Percentiles rank a stretch among this genome's conserved stretches.
phyloP scores from a whole-genome alignment of 2,113 vertebrate genomes.

The Pimephales promelas region DNA sequence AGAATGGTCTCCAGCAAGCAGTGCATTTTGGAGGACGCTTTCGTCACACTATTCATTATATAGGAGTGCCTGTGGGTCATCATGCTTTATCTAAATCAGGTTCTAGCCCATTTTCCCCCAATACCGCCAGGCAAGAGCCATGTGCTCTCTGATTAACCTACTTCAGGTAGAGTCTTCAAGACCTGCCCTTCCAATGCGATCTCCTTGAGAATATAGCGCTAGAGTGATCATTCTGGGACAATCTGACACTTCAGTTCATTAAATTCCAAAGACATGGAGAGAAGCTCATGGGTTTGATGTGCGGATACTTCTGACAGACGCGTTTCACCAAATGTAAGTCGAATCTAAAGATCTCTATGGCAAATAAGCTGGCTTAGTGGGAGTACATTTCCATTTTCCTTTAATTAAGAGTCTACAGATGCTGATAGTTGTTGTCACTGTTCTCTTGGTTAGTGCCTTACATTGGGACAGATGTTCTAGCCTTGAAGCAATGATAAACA shows the following conservation, averaged over 20 bases:
- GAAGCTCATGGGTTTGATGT: not conserved
- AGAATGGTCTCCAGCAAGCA: conserved; percentile 68
- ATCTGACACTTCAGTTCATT: conserved; percentile 5
- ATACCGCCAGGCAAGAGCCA: conserved; percentile 58
- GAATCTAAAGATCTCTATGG: conserved; percentile 5
- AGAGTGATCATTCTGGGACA: conserved; percentile 46
- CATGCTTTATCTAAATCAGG: conserved; percentile 73
- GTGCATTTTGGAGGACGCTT: conserved; percentile 64
- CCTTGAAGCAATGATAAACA: conserved; percentile 39
- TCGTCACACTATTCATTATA: conserved; percentile 70
- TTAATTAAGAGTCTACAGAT: conserved; percentile 20
- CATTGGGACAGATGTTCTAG: conserved; percentile 31
- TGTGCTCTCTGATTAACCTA: conserved; percentile 65
- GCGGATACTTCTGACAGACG: not conserved
- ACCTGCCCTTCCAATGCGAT: conserved; percentile 45
- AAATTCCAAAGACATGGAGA: not conserved
- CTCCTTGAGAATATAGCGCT: conserved; percentile 46
- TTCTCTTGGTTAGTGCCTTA: conserved; percentile 7
- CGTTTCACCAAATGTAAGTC: not conserved
- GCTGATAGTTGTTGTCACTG: conserved; percentile 9
- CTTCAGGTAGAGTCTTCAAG: conserved; percentile 60
- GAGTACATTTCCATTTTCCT: conserved; percentile 2
- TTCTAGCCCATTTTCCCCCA: conserved; percentile 64
- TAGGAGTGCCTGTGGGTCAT: conserved; percentile 69
- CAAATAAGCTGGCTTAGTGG: conserved; percentile 23